phyloP scores from a whole-genome alignment of 1,140 invertebrate genomes.

The Trypoxylus dichotomus region DNA sequence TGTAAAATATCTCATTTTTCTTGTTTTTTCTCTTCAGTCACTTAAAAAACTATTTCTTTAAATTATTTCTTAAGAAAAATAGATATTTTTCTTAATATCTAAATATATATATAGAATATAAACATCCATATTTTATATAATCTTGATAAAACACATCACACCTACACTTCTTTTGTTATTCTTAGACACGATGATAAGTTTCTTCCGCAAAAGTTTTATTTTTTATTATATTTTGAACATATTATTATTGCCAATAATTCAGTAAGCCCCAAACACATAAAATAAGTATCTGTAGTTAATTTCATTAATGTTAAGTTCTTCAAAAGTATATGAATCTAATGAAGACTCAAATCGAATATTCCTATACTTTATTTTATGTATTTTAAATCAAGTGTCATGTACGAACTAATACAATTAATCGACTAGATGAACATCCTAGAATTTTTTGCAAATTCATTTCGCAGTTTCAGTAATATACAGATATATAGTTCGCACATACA shows the following conservation, averaged over 20 bases:
- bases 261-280: not conserved
- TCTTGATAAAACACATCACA: slow-evolving; percentile 8
- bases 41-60: slow-evolving; percentile 10
- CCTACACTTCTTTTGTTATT: not conserved
- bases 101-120: slow-evolving; percentile 18
- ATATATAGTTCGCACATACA: no score
- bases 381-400: no score
- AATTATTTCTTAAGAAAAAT: not conserved
- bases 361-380: not conserved
- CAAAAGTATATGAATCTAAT: no score
- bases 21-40: not conserved
- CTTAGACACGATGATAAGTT: not conserved
- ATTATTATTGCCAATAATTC: not conserved
- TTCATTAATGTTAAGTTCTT: no score
- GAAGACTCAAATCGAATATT: no score
- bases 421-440: no score
- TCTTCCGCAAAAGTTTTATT: not conserved
- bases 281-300: not conserved
- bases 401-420: no score
- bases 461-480: no score
- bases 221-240: not conserved
- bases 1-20: not conserved
- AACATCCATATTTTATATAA: not conserved
- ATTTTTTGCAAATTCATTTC: no score
- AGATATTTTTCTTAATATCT: slow-evolving; percentile 9